phyloP scores from a whole-genome alignment of 2,888 invertebrate species.

The Pachliopta kotzebuea region DNA sequence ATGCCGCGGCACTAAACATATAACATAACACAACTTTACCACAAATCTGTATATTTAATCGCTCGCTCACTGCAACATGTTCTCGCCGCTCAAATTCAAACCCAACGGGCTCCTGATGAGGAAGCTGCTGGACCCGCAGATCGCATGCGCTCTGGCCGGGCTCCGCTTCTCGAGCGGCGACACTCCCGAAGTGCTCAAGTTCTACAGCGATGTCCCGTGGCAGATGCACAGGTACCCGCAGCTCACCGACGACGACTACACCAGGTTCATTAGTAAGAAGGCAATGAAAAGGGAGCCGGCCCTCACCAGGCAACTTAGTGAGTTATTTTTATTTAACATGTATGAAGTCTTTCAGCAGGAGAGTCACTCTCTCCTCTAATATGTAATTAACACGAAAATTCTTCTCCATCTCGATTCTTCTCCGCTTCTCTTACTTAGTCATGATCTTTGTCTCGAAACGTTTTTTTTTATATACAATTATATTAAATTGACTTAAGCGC shows the following conservation, averaged over 20 bases:
- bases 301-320: constrained; percentile 66
- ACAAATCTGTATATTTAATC: too few relatives aligned
- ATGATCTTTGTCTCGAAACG: too few relatives aligned
- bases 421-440: too few relatives aligned
- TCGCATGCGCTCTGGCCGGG: constrained; percentile 37
- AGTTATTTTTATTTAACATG: constrained; percentile 38
- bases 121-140: constrained; percentile 42
- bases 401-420: too few relatives aligned
- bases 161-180: constrained; percentile 43
- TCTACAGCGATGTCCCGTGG: constrained; percentile 47
- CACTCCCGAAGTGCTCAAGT: constrained; percentile 55
- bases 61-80: constrained; percentile 34
- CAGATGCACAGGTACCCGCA: constrained; percentile 45
- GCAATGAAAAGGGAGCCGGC: constrained; percentile 59
- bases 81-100: constrained; percentile 39
- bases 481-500: too few relatives aligned
- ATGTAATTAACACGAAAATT: too few relatives aligned
- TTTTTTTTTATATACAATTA: too few relatives aligned
- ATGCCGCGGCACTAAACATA: too few relatives aligned
- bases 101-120: constrained; percentile 40
- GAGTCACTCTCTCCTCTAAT: too few relatives aligned
- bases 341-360: too few relatives aligned
- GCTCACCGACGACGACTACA: constrained; percentile 56
- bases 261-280: constrained; percentile 57
- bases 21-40: too few relatives aligned